Percentiles rank a stretch among this genome's conserved stretches.
phyloP scores from a whole-genome alignment of 64 coral and sea anemone genomes.

The Cladopsammia gracilis region DNA sequence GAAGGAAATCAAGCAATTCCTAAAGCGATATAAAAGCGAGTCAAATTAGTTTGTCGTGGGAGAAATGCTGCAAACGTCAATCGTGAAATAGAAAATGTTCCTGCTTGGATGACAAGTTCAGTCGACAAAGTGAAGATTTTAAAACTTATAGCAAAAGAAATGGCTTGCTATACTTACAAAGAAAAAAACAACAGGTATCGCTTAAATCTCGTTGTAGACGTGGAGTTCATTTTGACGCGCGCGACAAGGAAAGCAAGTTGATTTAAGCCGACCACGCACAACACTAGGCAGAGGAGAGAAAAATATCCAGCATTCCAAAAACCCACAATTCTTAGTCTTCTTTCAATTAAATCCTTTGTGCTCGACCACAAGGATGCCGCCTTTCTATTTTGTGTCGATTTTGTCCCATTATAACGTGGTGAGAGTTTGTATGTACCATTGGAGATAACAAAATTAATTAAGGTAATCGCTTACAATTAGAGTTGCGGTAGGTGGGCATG shows the following conservation, averaged over 20 bases:
- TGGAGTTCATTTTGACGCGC: slow-evolving; percentile 14
- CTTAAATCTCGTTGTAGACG: neutral
- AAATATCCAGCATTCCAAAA: slow-evolving; percentile 58
- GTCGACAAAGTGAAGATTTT: neutral
- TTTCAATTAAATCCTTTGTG: slow-evolving; percentile 60
- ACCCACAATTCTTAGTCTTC: slow-evolving; percentile 2
- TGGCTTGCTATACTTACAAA: neutral
- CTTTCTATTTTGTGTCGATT: slow-evolving; percentile 28
- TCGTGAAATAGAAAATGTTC: neutral
- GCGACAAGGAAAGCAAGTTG: neutral
- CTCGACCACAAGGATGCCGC: slow-evolving; percentile 25
- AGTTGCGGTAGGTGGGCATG: slow-evolving; percentile 66
- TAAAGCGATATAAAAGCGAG: neutral
- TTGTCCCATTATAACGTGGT: slow-evolving; percentile 52
- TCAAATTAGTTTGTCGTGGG: neutral
- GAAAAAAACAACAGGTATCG: slow-evolving; percentile 6
- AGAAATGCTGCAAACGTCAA: neutral
- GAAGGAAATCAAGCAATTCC: slow-evolving; percentile 3
- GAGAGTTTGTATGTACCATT: slow-evolving; percentile 51
- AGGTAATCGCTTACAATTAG: slow-evolving; percentile 81
- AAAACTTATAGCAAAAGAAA: neutral
- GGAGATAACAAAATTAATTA: slow-evolving; percentile 81
- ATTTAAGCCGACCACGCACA: neutral
- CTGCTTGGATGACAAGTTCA: neutral
- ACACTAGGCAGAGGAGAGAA: neutral